Percentiles rank a stretch among this genome's conserved stretches.
Evolutionary conservation across 2,113 vertebrate species (phyloP).

Genomic region (Mungos mungo): DNA sequence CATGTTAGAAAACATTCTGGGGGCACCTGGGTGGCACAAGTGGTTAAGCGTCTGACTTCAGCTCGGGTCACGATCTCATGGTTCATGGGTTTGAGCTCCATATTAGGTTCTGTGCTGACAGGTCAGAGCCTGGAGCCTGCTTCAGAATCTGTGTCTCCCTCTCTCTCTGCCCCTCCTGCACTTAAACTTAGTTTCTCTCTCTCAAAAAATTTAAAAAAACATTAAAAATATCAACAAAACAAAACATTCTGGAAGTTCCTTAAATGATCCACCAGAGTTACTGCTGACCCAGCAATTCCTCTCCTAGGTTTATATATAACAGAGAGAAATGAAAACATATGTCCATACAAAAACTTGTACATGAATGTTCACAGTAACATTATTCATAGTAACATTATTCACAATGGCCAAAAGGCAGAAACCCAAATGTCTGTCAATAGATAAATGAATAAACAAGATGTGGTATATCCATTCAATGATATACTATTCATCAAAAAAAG

Average conservation of each 20-base stretch:
- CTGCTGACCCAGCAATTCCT: not conserved
- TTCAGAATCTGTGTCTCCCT: too few relatives aligned
- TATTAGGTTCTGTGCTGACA: too few relatives aligned
- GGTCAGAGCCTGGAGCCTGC: too few relatives aligned
- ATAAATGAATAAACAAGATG: not conserved
- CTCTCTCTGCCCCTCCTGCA: too few relatives aligned
- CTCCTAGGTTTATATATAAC: not conserved
- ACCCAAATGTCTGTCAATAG: not conserved
- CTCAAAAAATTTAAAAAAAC: too few relatives aligned
- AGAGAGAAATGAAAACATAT: not conserved
- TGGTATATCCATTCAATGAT: not conserved
- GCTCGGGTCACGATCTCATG: too few relatives aligned
- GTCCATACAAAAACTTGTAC: not conserved
- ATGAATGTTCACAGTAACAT: not conserved
- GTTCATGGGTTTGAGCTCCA: too few relatives aligned
- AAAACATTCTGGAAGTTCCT: conserved; percentile 3
- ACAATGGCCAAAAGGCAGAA: not conserved
- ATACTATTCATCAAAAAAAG: not conserved
- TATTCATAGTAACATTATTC: not conserved
- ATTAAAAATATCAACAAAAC: too few relatives aligned
- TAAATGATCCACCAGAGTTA: not conserved
- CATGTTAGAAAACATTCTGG: conserved; percentile 6
- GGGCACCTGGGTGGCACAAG: too few relatives aligned
- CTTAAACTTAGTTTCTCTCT: too few relatives aligned
- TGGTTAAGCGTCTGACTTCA: too few relatives aligned